Evolutionary conservation across 2,888 invertebrate species (phyloP).

Genomic region (Trisateles emortualis): DNA sequence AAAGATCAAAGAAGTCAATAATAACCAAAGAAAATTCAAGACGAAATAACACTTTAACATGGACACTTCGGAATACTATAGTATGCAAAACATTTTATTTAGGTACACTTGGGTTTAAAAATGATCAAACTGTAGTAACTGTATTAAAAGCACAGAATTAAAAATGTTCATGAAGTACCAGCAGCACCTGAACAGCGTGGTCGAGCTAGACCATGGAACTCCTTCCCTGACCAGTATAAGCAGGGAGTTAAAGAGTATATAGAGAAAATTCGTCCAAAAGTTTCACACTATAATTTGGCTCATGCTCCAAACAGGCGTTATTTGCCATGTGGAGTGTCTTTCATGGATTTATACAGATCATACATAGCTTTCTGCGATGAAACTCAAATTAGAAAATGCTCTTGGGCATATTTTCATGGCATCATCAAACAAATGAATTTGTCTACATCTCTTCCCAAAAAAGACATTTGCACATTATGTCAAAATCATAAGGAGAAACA

Average conservation of each 20-base stretch:
- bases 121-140: conserved; percentile 11
- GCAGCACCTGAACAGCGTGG: conserved; percentile 18
- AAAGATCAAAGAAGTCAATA: conserved; percentile 1
- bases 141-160: conserved; percentile 7
- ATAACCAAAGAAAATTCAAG: conserved; percentile 11
- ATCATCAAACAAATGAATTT: conserved; percentile 10
- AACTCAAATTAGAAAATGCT: conserved; percentile 8
- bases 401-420: conserved; percentile 16
- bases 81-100: conserved; percentile 20
- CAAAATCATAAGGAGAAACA: conserved; percentile 6
- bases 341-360: conserved; percentile 12
- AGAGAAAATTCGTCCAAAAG: conserved; percentile 13
- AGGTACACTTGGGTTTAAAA: conserved; percentile 15
- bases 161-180: conserved; percentile 8
- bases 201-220: conserved; percentile 18
- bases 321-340: conserved; percentile 21
- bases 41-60: conserved; percentile 10
- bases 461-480: conserved; percentile 6
- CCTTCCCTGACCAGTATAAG: conserved; percentile 15
- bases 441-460: conserved; percentile 9
- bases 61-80: conserved; percentile 9
- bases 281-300: conserved; percentile 17
- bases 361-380: conserved; percentile 12
- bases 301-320: conserved; percentile 18
- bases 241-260: conserved; percentile 12